phyloP scores from a whole-genome alignment of 2,797 vertebrate species.

The Perodicticus potto region DNA sequence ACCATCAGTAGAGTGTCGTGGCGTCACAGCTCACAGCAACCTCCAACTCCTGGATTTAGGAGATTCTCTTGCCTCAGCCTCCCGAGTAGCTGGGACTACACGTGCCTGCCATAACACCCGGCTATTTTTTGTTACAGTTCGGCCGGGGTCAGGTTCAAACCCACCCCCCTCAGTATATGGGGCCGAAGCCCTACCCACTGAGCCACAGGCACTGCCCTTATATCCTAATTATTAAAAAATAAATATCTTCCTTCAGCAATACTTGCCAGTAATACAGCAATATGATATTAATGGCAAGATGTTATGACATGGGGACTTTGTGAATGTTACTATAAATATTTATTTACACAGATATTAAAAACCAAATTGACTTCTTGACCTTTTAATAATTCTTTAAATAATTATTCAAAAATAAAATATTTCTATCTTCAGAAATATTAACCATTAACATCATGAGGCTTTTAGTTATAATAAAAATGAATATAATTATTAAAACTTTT shows the following conservation, averaged over 20 bases:
- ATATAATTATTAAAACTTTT: neutral
- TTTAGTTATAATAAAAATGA: neutral
- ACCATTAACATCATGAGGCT: neutral
- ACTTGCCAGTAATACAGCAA: neutral
- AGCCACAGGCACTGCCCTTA: neutral
- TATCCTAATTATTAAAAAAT: neutral
- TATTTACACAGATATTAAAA: neutral
- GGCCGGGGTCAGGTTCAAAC: no score
- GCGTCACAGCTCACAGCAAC: no score
- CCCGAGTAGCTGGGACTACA: no score
- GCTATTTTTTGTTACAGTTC: no score
- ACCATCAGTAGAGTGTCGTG: rapidly evolving
- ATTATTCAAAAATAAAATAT: constrained; percentile 24
- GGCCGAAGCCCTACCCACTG: no score
- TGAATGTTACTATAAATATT: neutral
- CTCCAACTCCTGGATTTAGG: no score
- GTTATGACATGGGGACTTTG: neutral
- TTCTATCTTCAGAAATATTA: neutral
- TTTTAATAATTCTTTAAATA: neutral
- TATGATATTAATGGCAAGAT: neutral
- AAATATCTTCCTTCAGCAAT: neutral
- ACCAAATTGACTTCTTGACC: neutral
- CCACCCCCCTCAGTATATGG: no score
- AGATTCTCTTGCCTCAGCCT: no score
- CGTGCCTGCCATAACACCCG: no score